Conservation (phyloP, 2,888 invertebrate species). For the Frankliniella intonsa region DNA sequence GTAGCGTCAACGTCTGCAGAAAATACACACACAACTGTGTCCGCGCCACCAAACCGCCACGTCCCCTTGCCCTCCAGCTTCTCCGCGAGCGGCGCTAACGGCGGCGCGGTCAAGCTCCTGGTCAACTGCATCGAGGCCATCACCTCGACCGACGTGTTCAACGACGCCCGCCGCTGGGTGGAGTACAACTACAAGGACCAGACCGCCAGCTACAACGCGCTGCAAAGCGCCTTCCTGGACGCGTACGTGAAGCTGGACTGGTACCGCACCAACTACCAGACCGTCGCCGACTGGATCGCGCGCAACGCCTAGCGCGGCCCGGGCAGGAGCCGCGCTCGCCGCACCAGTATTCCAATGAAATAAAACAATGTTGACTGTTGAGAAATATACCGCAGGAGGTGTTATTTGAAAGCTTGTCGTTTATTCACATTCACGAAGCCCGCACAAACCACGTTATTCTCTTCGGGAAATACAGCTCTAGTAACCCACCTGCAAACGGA, state of each 20-base stretch:
- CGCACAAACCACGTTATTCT: no score
- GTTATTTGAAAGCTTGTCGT: no score
- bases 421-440: no score
- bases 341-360: no score
- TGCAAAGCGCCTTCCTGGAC: neutral
- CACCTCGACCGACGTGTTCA: neutral
- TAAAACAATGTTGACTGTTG: no score
- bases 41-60: neutral
- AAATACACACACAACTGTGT: no score
- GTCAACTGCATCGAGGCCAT: slow-evolving; percentile 1
- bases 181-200: neutral
- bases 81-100: neutral
- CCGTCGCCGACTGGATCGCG: neutral
- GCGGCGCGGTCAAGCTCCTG: neutral
- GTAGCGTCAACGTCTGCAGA: no score
- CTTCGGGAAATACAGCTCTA: no score
- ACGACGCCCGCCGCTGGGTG: neutral
- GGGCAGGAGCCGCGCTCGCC: no score
- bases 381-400: no score
- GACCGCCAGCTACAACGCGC: neutral
- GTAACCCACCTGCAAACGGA: no score
- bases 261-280: neutral
- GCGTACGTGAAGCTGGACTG: neutral
- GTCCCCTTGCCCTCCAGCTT: neutral
- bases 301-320: no score